Conservation (phyloP, 2,113 vertebrate genomes). For the Pseudorasbora parva region DNA sequence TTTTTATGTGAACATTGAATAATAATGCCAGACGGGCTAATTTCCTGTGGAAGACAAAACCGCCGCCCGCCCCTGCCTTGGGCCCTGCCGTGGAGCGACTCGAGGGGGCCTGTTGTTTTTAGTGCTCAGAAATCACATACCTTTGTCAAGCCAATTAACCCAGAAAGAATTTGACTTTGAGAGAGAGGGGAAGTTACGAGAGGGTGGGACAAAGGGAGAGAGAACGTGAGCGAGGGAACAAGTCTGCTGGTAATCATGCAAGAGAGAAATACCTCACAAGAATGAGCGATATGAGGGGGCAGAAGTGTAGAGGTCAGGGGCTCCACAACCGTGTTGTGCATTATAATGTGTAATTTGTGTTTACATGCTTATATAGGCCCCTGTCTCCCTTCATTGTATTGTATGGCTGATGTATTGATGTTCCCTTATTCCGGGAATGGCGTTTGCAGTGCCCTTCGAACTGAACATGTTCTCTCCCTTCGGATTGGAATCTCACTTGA, state of each 20-base stretch:
- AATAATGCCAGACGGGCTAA: conserved; percentile 69
- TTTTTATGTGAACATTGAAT: conserved; percentile 41
- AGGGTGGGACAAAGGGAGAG: conserved; percentile 28
- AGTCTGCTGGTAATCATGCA: conserved; percentile 65
- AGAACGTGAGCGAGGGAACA: conserved; percentile 51
- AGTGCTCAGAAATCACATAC: conserved; percentile 59
- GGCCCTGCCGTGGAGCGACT: conserved; percentile 53
- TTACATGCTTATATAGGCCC: neutral
- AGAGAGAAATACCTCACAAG: conserved; percentile 32
- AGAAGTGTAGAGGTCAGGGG: conserved; percentile 55
- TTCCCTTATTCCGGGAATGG: too few species aligned
- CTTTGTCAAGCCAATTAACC: conserved; percentile 69
- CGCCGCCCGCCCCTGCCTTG: neutral
- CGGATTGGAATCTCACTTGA: too few species aligned
- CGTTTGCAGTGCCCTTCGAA: too few species aligned
- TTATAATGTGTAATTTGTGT: neutral
- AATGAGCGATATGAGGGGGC: neutral
- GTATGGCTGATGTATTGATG: too few species aligned
- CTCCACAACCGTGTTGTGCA: conserved; percentile 37
- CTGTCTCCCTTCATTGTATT: neutral
- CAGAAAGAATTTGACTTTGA: conserved; percentile 61
- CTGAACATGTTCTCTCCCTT: too few species aligned
- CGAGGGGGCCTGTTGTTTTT: conserved; percentile 61
- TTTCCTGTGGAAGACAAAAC: conserved; percentile 74
- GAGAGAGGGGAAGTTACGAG: conserved; percentile 33